These are phyloP conservation scores for Turnix velox DNA, from an alignment of 2,113 vertebrate species.

Conservation along the genomic window DNA sequence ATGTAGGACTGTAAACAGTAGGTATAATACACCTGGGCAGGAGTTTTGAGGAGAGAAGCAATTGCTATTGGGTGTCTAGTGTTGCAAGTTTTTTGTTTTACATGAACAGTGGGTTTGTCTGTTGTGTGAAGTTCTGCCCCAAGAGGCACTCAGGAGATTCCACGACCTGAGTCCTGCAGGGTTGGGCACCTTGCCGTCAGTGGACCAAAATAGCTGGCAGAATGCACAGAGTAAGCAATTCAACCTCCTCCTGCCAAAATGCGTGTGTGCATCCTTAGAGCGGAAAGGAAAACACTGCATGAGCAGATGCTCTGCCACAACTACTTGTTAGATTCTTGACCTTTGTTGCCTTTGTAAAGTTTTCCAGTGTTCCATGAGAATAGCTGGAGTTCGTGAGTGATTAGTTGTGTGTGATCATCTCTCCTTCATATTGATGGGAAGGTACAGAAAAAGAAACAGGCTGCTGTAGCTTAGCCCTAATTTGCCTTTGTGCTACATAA, in stretches of 20 bases:
- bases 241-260: neutral
- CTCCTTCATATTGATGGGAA: neutral
- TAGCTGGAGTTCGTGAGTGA: neutral
- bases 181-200: neutral
- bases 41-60: neutral
- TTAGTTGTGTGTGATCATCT: neutral
- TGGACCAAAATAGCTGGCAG: conserved; percentile 21
- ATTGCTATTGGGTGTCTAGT: neutral
- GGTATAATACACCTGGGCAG: rapidly evolving
- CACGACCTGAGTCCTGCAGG: neutral
- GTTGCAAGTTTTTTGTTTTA: neutral
- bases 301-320: rapidly evolving
- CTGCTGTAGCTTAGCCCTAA: neutral
- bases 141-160: neutral
- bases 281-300: neutral
- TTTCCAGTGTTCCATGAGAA: neutral
- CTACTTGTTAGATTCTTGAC: neutral
- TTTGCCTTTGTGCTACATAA: neutral
- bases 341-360: neutral
- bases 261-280: neutral
- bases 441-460: neutral
- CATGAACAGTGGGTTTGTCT: neutral
- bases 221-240: neutral
- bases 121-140: neutral
- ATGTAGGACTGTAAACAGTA: neutral